Base-by-base conservation (phyloP, 2,797 vertebrate genomes). In the Paratrypauchen microcephalus region DNA sequence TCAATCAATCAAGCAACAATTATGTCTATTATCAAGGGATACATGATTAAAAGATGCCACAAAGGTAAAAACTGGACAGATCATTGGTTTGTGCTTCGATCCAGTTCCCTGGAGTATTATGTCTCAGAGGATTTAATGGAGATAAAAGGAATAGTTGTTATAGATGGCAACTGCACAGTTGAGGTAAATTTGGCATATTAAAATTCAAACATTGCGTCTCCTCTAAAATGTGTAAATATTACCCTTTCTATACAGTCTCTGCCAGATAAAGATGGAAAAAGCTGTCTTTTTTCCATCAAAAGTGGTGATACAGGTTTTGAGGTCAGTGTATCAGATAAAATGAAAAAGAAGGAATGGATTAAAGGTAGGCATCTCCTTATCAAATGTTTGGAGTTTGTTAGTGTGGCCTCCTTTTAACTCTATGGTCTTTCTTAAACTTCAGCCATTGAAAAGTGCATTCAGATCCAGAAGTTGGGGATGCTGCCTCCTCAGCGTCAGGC, bases 321-420 rank as follows among this genome's bases (percentile, higher is more conserved):
- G 90, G 96, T 99, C 85, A 97, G 95, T 69, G 97, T 92, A 2
- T 96, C 96, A 0, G 97, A 99, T 85, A 98, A 97, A 87, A 98
- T 97, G 92, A 99, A 96, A 91, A 99, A 94, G 71, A 96, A 97
- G 79, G 97, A 99, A 70, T 99, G 97, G 97, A 95, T 98, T 86
- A 97, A 97, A 94, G 96, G 97, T 99, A 87, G 9, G 0, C 48
- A n/a, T 60, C 8, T 12, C 13, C 5, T 58, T 9, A 45, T 32
- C 56, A 19, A 61, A 1, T 8, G 0, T 48, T 36, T 28, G 1
- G 19, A 3, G 24, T 23, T 36, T 2, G 2, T 52, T 55, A 11
- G 21, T 23, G 5, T 23, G 9, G 2, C 52, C 3, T 55, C 9
- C 21, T 23, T 56, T 21, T 60, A 5, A 47, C 50, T 16, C 13